phyloP scores from a whole-genome alignment of 2,113 vertebrate species.

The Pelecanus crispus region DNA sequence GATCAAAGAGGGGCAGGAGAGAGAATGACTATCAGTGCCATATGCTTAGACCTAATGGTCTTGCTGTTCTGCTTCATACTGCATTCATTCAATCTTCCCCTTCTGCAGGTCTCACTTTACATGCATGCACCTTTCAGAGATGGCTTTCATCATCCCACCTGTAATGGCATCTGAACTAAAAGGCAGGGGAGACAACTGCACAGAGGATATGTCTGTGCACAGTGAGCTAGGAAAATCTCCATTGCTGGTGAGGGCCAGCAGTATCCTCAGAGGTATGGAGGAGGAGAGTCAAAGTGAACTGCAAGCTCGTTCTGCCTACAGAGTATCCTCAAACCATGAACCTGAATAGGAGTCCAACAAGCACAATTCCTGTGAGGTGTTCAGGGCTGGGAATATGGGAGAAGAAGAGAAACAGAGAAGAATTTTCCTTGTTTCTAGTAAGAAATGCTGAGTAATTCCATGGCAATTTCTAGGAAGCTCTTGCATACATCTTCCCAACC shows the following conservation, averaged over 20 bases:
- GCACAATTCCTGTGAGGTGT: not conserved
- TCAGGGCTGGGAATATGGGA: not conserved
- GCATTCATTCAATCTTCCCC: not conserved
- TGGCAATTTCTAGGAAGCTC: not conserved
- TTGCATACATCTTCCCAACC: not conserved
- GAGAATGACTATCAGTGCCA: not conserved
- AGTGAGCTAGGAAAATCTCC: not conserved
- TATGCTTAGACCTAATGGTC: not conserved
- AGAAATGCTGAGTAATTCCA: not conserved
- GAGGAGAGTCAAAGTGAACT: not conserved
- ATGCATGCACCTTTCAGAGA: not conserved
- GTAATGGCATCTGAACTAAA: not conserved
- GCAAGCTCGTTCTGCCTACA: not conserved
- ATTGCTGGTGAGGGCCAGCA: not conserved
- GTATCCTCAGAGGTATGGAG: not conserved
- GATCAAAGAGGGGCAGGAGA: conserved; percentile 36
- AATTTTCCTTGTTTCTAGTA: not conserved
- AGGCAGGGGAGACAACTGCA: not conserved
- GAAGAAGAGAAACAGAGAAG: not conserved
- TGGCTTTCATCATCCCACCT: not conserved
- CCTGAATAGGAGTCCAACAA: not conserved
- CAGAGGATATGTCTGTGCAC: not conserved
- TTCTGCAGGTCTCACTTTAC: not conserved
- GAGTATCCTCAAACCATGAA: not conserved
- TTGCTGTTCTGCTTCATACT: not conserved